Conservation (phyloP, 2,113 vertebrate species). For the Sander lucioperca region DNA sequence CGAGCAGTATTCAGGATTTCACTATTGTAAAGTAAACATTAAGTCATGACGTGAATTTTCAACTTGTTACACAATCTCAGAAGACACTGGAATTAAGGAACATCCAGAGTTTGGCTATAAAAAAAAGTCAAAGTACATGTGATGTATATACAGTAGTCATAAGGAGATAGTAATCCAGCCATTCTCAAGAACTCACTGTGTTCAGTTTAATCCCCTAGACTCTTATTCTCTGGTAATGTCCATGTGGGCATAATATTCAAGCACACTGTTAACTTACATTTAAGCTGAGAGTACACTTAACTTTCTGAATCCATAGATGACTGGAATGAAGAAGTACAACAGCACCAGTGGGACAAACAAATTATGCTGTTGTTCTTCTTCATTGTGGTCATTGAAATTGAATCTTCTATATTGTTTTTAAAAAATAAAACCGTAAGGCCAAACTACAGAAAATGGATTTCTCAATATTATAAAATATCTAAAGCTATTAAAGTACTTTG, state of each 20-base stretch:
- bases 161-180: neutral
- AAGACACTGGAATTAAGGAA: conserved; percentile 3
- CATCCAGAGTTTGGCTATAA: conserved; percentile 36
- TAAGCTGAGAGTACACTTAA: neutral
- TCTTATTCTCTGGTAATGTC: conserved; percentile 2
- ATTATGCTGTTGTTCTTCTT: neutral
- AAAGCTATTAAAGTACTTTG: conserved; percentile 44
- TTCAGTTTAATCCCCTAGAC: neutral
- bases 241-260: conserved; percentile 30
- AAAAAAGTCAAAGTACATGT: conserved; percentile 31
- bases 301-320: neutral
- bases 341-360: neutral
- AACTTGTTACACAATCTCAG: conserved; percentile 32
- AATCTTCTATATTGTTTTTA: neutral
- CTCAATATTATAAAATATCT: conserved; percentile 22
- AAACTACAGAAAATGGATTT: conserved; percentile 29
- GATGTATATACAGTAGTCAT: conserved; percentile 32
- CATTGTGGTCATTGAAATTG: neutral
- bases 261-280: neutral
- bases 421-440: conserved; percentile 27
- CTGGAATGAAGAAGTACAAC: too few species aligned
- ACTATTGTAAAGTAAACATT: conserved; percentile 28
- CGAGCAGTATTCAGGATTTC: conserved; percentile 8
- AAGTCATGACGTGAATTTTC: conserved; percentile 8
- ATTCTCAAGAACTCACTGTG: conserved; percentile 20